Evolutionary conservation across 2,888 invertebrate species (phyloP).

Genomic region (Andrena minutula): DNA sequence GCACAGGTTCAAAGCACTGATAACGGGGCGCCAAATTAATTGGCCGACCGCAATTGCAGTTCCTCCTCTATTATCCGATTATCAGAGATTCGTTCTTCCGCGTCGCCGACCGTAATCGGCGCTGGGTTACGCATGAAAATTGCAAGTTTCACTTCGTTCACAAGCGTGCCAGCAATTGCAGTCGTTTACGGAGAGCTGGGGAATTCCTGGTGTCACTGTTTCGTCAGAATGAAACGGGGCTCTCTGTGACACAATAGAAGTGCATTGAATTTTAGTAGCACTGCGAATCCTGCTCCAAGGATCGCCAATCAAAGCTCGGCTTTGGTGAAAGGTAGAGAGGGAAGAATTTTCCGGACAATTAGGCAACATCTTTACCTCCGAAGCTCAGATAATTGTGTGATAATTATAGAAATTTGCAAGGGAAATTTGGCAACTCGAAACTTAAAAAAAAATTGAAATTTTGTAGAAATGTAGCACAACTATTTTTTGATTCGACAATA

Average conservation of each 20-base stretch:
- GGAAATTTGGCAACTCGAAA: too few species aligned
- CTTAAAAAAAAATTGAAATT: too few species aligned
- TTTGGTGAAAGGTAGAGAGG: too few species aligned
- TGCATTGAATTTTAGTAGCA: too few species aligned
- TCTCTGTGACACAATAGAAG: neutral
- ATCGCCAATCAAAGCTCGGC: too few species aligned
- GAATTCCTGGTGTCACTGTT: neutral
- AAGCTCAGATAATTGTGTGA: too few species aligned
- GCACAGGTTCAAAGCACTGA: slow-evolving; percentile 17
- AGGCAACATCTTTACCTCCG: too few species aligned
- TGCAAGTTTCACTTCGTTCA: slow-evolving; percentile 14
- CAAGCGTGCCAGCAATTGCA: slow-evolving; percentile 3
- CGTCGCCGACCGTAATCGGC: slow-evolving; percentile 10
- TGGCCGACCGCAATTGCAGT: slow-evolving; percentile 34
- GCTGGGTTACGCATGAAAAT: slow-evolving; percentile 30
- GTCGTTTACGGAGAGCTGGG: neutral
- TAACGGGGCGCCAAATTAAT: slow-evolving; percentile 33
- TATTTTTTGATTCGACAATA: too few species aligned
- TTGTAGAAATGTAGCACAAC: too few species aligned
- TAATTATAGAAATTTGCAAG: too few species aligned
- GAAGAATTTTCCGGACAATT: too few species aligned
- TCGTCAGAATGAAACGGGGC: neutral
- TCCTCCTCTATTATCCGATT: slow-evolving; percentile 55
- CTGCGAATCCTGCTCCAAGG: too few species aligned
- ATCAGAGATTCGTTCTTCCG: slow-evolving; percentile 41